Evolutionary conservation across 2,888 invertebrate genomes (phyloP).

Genomic region (Chaitophorus viminalis): DNA sequence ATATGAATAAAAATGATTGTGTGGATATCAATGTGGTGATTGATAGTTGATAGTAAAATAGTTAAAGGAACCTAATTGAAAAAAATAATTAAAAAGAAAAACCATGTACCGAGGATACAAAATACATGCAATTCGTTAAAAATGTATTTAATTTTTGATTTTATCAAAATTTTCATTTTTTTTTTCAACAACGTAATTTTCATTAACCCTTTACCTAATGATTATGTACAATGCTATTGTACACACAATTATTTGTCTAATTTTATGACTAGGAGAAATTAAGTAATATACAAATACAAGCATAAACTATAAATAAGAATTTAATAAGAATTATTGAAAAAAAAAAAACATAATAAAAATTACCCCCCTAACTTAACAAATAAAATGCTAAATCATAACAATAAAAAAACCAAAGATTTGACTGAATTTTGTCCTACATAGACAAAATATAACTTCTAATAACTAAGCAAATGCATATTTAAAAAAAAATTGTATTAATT

Average conservation of each 20-base stretch:
- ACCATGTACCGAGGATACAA: neutral
- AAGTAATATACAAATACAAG: slow-evolving; percentile 59
- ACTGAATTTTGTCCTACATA: slow-evolving; percentile 27
- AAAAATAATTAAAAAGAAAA: slow-evolving; percentile 8
- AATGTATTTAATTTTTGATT: slow-evolving; percentile 54
- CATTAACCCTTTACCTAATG: slow-evolving; percentile 49
- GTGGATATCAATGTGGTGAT: neutral
- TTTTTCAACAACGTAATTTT: slow-evolving; percentile 43
- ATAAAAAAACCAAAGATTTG: slow-evolving; percentile 18
- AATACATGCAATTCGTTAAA: neutral
- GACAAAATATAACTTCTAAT: slow-evolving; percentile 13
- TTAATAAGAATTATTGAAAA: slow-evolving; percentile 4
- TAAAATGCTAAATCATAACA: neutral
- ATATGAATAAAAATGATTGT: slow-evolving; percentile 25
- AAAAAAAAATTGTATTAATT: slow-evolving; percentile 15
- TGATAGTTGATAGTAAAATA: neutral
- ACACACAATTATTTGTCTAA: slow-evolving; percentile 44
- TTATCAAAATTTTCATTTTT: slow-evolving; percentile 18
- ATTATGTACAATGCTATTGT: slow-evolving; percentile 36
- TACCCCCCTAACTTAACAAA: slow-evolving; percentile 16
- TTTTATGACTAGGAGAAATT: slow-evolving; percentile 60
- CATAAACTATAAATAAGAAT: slow-evolving; percentile 45
- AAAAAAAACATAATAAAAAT: slow-evolving; percentile 13
- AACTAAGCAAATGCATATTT: neutral
- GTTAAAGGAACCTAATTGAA: neutral